Conservation (phyloP, 1,140 invertebrate species). For the Batillaria attramentaria region DNA sequence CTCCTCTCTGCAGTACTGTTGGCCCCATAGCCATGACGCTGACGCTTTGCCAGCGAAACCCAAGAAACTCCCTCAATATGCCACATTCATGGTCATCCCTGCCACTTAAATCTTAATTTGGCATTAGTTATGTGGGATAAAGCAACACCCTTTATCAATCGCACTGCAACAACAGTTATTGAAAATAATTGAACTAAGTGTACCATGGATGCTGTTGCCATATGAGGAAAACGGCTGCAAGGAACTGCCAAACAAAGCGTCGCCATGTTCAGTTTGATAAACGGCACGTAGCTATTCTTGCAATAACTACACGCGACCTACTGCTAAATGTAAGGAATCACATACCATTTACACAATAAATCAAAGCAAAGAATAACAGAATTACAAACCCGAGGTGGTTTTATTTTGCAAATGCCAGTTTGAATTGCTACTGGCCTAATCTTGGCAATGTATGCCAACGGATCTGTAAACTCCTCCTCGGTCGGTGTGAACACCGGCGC, state of each 20-base stretch:
- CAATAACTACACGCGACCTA: too few species aligned
- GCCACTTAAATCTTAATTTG: too few species aligned
- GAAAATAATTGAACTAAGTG: too few species aligned
- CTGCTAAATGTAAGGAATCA: neutral
- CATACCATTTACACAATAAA: neutral
- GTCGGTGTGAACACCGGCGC: constrained; percentile 89
- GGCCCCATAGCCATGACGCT: too few species aligned
- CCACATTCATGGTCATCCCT: too few species aligned
- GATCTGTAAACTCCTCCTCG: constrained; percentile 92
- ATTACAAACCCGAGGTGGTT: constrained; percentile 81
- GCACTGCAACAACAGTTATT: too few species aligned
- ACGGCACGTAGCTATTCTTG: constrained; percentile 51
- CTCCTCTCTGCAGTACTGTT: too few species aligned
- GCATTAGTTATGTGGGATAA: too few species aligned
- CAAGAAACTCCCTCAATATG: too few species aligned
- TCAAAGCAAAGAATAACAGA: neutral
- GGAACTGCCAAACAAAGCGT: constrained; percentile 58
- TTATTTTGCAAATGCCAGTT: constrained; percentile 91
- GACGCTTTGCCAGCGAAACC: too few species aligned
- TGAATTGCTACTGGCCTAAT: constrained; percentile 87
- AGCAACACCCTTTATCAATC: neutral
- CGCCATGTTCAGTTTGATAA: constrained; percentile 65
- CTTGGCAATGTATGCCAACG: constrained; percentile 90
- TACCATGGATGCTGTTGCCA: constrained; percentile 27
- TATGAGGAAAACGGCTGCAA: constrained; percentile 18